Evolutionary conservation across 2,888 invertebrate genomes (phyloP), one percentile per base, ranked within the genome.

Genomic region (Sphaerophoria taeniata): DNA sequence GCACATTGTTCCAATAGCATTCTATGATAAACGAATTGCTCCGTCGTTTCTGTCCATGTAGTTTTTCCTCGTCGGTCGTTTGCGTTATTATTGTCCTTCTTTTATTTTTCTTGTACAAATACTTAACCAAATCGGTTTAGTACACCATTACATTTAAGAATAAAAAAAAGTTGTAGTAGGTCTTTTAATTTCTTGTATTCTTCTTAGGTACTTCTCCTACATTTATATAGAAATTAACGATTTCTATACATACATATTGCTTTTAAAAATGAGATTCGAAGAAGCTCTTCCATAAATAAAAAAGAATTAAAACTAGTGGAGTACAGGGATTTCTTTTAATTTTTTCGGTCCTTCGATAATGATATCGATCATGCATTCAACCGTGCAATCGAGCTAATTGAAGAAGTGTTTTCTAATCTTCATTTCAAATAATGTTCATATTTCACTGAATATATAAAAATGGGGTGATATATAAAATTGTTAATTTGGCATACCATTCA

Each of bases 61-160:
- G 51, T 39, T 33, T 36, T 11, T 70, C 11, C 47, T 58, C 47
- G 47, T 39, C 34, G 69, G 47, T 36, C 36, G 36, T 36, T 6
- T 39, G 6, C 3, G 39, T 39, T 43, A 33, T 60, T 34, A 39
- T 49, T 56, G 70, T 81, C 67, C 63, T 73, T 69, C 69, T 69
- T 83, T 70, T 7, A 53, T 67, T 69, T 73, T 74, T 83, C 78
- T 74, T 83, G 12, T 58, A 69, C 82, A 69, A 73, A 82, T 31
- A 71, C 58, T 16, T 43, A 11, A 24, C 14, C 80, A 80, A 60
- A 47, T 39, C 43, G 43, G 43, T 12, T 43, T 3, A 34, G 43
- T 53, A 72, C 49, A 77, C 72, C 58, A 74, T 55, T 58, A 47
- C 71, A 71, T 9, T 34, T 36, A 65, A 9, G 43, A 43, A 43